A percentile compares a stretch with the other conserved stretches of the same genome.
Evolutionary conservation across 1,140 invertebrate species (phyloP).

Genomic region (Olivierus martensii): DNA sequence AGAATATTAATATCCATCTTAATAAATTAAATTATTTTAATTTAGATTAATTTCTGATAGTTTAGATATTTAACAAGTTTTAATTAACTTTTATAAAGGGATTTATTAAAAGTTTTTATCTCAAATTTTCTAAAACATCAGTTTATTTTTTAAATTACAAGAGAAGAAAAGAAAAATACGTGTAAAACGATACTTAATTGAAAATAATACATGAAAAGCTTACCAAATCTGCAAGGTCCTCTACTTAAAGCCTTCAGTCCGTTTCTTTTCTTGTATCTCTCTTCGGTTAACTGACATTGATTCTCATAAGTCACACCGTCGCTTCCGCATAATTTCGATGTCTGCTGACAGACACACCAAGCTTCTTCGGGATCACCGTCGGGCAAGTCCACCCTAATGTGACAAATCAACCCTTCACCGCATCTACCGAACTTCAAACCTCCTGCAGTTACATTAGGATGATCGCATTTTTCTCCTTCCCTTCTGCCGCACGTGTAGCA

Average conservation of each 20-base stretch:
- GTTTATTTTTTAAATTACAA: no score
- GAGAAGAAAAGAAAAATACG: no score
- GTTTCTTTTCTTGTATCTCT: slow-evolving; percentile 46
- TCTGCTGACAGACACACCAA: slow-evolving; percentile 39
- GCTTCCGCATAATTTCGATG: slow-evolving; percentile 40
- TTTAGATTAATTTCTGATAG: no score
- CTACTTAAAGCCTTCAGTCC: slow-evolving; percentile 51
- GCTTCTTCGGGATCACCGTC: slow-evolving; percentile 34
- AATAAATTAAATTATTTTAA: no score
- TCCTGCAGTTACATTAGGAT: slow-evolving; percentile 21
- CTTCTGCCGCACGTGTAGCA: slow-evolving; percentile 40
- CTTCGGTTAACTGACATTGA: slow-evolving; percentile 51
- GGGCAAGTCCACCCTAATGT: slow-evolving; percentile 27
- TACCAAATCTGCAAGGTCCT: slow-evolving; percentile 47
- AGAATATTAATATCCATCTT: no score
- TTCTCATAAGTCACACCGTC: slow-evolving; percentile 54
- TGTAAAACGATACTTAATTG: no score
- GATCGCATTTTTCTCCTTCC: slow-evolving; percentile 38
- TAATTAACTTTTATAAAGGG: no score
- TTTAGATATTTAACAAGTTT: no score
- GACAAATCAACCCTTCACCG: slow-evolving; percentile 35
- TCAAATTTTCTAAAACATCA: no score
- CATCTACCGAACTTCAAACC: slow-evolving; percentile 21
- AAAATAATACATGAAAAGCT: no score
- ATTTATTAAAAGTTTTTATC: no score